Base-by-base conservation (phyloP, 2,888 invertebrate species). In the Diplazon laetatorius region DNA sequence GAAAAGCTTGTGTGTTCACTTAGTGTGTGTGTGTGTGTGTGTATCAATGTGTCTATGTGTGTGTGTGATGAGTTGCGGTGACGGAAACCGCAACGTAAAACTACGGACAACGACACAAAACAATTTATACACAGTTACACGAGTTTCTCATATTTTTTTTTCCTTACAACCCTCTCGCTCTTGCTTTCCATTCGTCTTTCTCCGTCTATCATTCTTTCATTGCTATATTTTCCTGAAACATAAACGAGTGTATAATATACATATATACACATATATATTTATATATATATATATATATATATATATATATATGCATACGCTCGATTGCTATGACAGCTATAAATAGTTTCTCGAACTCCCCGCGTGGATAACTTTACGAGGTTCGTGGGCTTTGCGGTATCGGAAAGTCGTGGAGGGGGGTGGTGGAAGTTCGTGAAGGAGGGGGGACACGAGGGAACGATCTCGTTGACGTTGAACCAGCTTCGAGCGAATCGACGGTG, bases 261-360 rank as follows among this genome's bases (percentile, higher is more conserved):
- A 44, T 48, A 12, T 9, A 8, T n/a, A 20, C 30, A 25, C 25
- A 16, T 42, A 35, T 14, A 37, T 20, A 10, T 12, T 12, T 30
- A 57, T 35, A 9, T 55, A 48, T 44, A 22, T 16, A 63, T 16
- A 52, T 50, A 35, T n/a, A 46, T 16, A 8, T 5, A 10, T 35
- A 59, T 37, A 30, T 30, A 30, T 6, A 6, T 6, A 30, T 5
- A 5, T 2, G 12, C 50, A 62, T 59, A 20, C 25, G 60, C 18
- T 57, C 18, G 68, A 75, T 50, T 48, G 52, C 75, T 50, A 46
- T 55, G 48, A 70, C 62, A 62, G 66, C 66, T 75, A 78, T 78
- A 75, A 78, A 75, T 71, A 78, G 78, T 62, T 75, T 63, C 71
- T 71, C 78, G 52, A 75, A 63, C 75, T 71, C 68, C 55, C 55